phyloP scores from a whole-genome alignment of 2,797 vertebrate species.

The Coregonus ussuriensis region DNA sequence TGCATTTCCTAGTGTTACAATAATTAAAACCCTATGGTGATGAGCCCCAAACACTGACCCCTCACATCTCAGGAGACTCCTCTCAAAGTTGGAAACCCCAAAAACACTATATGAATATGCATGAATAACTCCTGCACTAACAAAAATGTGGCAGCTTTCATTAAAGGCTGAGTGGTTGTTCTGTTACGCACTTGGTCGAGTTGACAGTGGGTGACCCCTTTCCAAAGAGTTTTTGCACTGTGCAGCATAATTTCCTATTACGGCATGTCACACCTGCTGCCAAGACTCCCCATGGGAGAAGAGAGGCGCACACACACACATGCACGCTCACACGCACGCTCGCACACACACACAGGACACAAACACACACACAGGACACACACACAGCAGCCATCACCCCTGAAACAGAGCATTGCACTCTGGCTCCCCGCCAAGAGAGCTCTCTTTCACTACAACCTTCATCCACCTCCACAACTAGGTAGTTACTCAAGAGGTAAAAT shows the following conservation, averaged over 20 bases:
- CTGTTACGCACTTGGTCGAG: conserved; percentile 62
- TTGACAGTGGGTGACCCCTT: conserved; percentile 73
- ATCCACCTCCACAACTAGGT: conserved; percentile 66
- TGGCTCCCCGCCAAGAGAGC: conserved; percentile 66
- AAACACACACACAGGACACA: conserved; percentile 26
- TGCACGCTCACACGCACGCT: conserved; percentile 46
- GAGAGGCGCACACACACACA: conserved; percentile 22
- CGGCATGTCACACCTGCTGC: conserved; percentile 77
- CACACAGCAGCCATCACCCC: conserved; percentile 60
- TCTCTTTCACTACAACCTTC: conserved; percentile 71
- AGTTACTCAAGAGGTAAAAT: conserved; percentile 72
- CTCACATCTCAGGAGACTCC: conserved; percentile 47
- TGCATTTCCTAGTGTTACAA: conserved; percentile 30
- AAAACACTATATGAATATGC: conserved; percentile 59
- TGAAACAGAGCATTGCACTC: conserved; percentile 60
- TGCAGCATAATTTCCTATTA: conserved; percentile 79
- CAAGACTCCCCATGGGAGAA: conserved; percentile 66
- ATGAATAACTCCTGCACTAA: conserved; percentile 57
- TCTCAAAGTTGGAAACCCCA: conserved; percentile 37
- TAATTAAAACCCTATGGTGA: conserved; percentile 46
- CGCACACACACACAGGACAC: conserved; percentile 34
- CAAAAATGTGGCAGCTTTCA: conserved; percentile 69
- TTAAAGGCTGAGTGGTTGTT: conserved; percentile 67
- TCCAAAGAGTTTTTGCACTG: conserved; percentile 72
- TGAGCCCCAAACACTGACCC: conserved; percentile 34